These are phyloP conservation scores for Neolamprologus toae DNA, from an alignment of 2,113 vertebrate genomes.

Conservation along the genomic window DNA sequence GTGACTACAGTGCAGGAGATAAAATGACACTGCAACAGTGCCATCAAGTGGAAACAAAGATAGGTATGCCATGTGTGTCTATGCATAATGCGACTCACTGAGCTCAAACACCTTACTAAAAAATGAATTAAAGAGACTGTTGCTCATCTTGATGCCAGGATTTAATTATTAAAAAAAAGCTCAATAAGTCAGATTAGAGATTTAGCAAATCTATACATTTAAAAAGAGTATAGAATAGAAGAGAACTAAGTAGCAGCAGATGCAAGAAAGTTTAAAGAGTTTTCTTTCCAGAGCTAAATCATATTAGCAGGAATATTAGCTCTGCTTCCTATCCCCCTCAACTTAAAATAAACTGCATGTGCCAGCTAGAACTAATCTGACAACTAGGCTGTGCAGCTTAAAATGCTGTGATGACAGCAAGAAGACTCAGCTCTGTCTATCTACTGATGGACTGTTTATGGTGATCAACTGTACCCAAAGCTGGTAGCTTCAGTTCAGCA, in stretches of 20 bases:
- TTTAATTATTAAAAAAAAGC: background rate
- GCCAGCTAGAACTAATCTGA: conserved; percentile 36
- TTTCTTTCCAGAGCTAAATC: background rate
- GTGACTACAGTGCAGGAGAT: background rate
- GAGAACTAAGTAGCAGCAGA: background rate
- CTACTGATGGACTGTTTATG: background rate
- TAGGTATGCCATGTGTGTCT: background rate
- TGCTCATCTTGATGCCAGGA: conserved; percentile 4
- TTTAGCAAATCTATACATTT: background rate
- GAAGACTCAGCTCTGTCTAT: background rate
- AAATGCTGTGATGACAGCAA: conserved; percentile 1
- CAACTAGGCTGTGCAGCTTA: background rate
- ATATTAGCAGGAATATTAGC: conserved; percentile 7
- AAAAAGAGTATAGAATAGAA: background rate
- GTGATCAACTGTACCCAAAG: background rate
- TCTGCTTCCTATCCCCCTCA: background rate
- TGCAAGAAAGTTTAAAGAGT: background rate
- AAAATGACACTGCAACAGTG: conserved; percentile 45
- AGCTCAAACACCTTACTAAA: background rate
- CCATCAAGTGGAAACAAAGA: conserved; percentile 55
- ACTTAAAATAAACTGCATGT: conserved; percentile 34
- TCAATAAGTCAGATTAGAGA: background rate
- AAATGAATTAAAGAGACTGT: background rate
- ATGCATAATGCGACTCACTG: background rate
- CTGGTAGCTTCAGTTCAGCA: conserved; percentile 1